Base-by-base conservation (phyloP, 2,888 invertebrate genomes). In the Pseudoips prasinana region DNA sequence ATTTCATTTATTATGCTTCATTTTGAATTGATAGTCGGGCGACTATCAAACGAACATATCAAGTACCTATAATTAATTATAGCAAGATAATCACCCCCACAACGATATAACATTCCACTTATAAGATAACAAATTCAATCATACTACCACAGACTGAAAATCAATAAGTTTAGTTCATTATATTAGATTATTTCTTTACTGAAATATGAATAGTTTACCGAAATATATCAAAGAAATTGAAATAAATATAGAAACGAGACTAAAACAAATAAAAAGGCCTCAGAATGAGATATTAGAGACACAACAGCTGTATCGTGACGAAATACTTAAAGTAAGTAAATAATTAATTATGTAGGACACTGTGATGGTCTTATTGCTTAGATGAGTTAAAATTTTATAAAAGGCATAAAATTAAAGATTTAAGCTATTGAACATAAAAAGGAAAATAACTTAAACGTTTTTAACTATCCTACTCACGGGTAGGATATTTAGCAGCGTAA, bases 151-250 rank as follows among this genome's bases (percentile, higher is more conserved):
- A 25, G 3, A 1, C 1, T 9, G 10, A 8, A 7, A 25, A 37
- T 11, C 10, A 7, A n/a, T 22, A 18, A 18, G 2, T 20, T 20
- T 14, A 14, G 14, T 14, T 14, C 5, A 14, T 5, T 14, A 14
- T 14, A 2, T n/a, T 20, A 7, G 20, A n/a, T 20, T 20, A 5
- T 20, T n/a, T 20, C 3, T n/a, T 20, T 20, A 20, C 3, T 41
- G 51, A 52, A 45, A 43, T 6, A 37, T 50, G 39, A 50, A 41
- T 18, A 64, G 43, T 39, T 34, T 41, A 7, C 82, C 85, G n/a
- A 86, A 81, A 59, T 64, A 75, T 34, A 32, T 88, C 19, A 73
- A 68, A 57, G 62, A 72, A 25, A 79, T 89, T 26, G 66, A 79
- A 60, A 52, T 29, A 9, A 52, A 48, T 27, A 39, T 84, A 1